These are phyloP conservation scores for Odontomyia ornata DNA, from an alignment of 2,888 invertebrate genomes.

Conservation along the genomic window DNA sequence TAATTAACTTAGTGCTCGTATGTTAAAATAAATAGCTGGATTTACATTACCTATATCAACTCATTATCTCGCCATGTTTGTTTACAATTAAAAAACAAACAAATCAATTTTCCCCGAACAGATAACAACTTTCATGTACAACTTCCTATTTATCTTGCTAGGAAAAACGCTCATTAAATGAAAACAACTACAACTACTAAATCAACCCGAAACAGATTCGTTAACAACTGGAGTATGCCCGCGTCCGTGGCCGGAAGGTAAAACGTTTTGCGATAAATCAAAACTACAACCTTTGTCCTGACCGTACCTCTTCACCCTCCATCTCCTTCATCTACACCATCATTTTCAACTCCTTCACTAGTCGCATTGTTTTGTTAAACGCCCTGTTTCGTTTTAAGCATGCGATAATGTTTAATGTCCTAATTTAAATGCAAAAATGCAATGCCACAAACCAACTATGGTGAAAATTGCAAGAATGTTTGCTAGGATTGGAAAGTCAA, in stretches of 20 bases:
- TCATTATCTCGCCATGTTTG: background rate
- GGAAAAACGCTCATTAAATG: conserved; percentile 14
- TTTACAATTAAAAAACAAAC: conserved; percentile 19
- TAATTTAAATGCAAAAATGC: conserved; percentile 51
- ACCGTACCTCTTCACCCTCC: background rate
- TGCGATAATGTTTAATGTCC: conserved; percentile 49
- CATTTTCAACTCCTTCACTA: background rate
- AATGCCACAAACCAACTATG: conserved; percentile 36
- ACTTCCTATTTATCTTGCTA: conserved; percentile 3
- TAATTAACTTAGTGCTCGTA: background rate
- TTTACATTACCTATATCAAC: background rate
- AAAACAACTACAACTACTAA: conserved; percentile 7
- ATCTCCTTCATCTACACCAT: background rate
- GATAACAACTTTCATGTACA: conserved; percentile 8
- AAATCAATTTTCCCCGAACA: conserved; percentile 27
- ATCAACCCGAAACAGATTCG: background rate
- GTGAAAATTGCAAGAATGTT: conserved; percentile 28
- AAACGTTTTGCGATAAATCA: conserved; percentile 37
- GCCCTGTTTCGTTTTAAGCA: conserved; percentile 42
- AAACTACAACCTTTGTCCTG: conserved; percentile 24
- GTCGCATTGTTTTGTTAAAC: conserved; percentile 14
- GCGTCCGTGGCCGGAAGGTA: conserved; percentile 7
- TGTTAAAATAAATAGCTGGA: background rate
- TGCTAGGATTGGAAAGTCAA: background rate
- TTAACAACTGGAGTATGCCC: conserved; percentile 12